Percentiles rank a stretch among this genome's conserved stretches.
These are phyloP conservation scores for Origma solitaria DNA, from an alignment of 2,113 vertebrate genomes.

Conservation along the genomic window DNA sequence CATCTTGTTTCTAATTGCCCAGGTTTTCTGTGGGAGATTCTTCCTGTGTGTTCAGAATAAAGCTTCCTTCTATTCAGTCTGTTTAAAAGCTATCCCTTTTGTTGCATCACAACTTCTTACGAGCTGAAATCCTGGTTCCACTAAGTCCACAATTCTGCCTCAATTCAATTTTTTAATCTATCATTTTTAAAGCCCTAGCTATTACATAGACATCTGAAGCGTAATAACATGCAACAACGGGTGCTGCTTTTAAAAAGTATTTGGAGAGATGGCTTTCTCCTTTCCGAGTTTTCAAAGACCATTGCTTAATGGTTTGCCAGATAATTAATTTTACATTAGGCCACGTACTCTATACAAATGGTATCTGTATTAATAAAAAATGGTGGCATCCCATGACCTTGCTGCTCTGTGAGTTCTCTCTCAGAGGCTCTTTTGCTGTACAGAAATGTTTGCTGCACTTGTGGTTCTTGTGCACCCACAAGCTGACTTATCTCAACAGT, in stretches of 20 bases:
- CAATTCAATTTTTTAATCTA: not conserved
- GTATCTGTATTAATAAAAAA: not conserved
- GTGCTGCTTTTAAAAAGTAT: not conserved
- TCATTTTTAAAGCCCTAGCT: not conserved
- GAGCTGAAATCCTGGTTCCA: not conserved
- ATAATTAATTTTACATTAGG: not conserved
- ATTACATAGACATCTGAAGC: not conserved
- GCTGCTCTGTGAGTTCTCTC: not conserved
- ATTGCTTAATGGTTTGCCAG: not conserved
- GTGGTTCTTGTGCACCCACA: not conserved
- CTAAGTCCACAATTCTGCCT: not conserved
- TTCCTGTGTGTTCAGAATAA: not conserved
- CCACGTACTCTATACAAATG: not conserved
- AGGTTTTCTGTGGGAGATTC: not conserved
- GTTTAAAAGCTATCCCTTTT: not conserved
- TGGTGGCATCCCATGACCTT: not conserved
- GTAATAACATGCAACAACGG: not conserved
- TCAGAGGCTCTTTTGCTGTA: not conserved
- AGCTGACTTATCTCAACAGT: not conserved
- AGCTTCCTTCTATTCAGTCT: not conserved
- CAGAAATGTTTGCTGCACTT: not conserved
- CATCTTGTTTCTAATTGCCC: not conserved
- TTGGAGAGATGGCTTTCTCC: not conserved
- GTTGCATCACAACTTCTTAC: not conserved
- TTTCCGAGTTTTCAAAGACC: not conserved